phyloP scores from a whole-genome alignment of 2,797 vertebrate genomes.

The Typhlichthys subterraneus region DNA sequence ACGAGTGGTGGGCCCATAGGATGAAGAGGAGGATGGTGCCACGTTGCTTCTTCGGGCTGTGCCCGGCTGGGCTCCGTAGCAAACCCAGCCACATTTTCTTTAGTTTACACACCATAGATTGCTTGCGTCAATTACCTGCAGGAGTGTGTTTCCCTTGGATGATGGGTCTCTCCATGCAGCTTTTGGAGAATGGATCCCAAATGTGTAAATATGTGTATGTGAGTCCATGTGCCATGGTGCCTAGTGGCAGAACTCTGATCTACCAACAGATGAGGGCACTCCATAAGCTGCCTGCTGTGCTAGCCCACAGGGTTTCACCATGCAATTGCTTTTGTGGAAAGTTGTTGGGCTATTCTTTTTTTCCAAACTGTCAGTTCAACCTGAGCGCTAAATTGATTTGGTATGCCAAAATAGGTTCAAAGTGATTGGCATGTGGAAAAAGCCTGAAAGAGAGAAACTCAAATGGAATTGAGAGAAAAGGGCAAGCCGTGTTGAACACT shows the following conservation, averaged over 20 bases:
- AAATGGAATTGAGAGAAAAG: too few species aligned
- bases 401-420: slow-evolving; percentile 29
- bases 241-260: slow-evolving; percentile 62
- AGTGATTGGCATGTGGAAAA: slow-evolving; percentile 1
- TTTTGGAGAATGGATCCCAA: slow-evolving; percentile 60
- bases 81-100: too few species aligned
- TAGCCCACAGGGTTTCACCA: slow-evolving; percentile 66
- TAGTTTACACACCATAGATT: slow-evolving; percentile 15
- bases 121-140: slow-evolving; percentile 38
- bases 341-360: slow-evolving; percentile 54
- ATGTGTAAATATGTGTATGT: slow-evolving; percentile 45
- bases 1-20: too few species aligned
- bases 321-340: slow-evolving; percentile 60
- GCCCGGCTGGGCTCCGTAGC: too few species aligned
- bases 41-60: too few species aligned
- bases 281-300: slow-evolving; percentile 63
- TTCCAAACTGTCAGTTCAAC: slow-evolving; percentile 52
- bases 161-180: slow-evolving; percentile 50
- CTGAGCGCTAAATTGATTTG: slow-evolving; percentile 43
- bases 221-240: slow-evolving; percentile 75
- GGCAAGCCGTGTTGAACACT: background rate
- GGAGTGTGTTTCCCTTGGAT: slow-evolving; percentile 30
- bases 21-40: too few species aligned
- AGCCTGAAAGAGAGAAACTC: too few species aligned
- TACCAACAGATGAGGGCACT: slow-evolving; percentile 74